Base-by-base conservation (phyloP, 2,797 vertebrate species). In the Anisognathus igniventris region DNA sequence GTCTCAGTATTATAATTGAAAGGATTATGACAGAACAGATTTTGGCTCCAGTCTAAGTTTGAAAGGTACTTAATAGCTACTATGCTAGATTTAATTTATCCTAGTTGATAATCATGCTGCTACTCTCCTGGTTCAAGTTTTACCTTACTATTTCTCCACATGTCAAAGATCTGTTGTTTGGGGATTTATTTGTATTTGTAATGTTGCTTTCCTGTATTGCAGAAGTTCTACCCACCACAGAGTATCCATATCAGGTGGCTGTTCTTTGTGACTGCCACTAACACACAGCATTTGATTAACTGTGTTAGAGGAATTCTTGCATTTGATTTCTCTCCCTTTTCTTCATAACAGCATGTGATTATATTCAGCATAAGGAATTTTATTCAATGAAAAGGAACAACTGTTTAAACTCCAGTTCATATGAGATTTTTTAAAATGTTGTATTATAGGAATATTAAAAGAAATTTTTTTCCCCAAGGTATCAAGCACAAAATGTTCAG, bases 141-240 rank as follows among this genome's bases (percentile, higher is more conserved):
- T 88, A 68, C 16, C 48, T 75, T 48, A 7, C 10, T 70, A 1
- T 12, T 40, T 58, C 37, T 79, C 51, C 22, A 62, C 60, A 75
- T 57, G 14, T 40, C 24, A 95, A 92, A 98, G 97, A 98, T 15
- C 48, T 76, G 31, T 87, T 50, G 2, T 39, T 53, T 44, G 56
- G 56, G 16, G 12, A 40, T 89, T 8, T 27, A 21, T 56, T 56
- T 81, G 12, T 16, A 15, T 71, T 44, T 80, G 17, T 20, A 33
- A 39, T n/a, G 17, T n/a, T 66, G 45, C 23, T 73, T 71, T 58
- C 23, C 23, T 37, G 5, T 12, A 31, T 7, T 56, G 35, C 24
- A 66, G 14, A 70, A 24, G 5, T 44, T 86, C 83, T 64, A 30
- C 35, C 22, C 45, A 17, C 70, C 21, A 24, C 3, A 33, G 18